Evolutionary conservation across 2,113 vertebrate genomes (phyloP), one percentile per base, ranked within the genome.

Genomic region (Halcyon senegalensis): DNA sequence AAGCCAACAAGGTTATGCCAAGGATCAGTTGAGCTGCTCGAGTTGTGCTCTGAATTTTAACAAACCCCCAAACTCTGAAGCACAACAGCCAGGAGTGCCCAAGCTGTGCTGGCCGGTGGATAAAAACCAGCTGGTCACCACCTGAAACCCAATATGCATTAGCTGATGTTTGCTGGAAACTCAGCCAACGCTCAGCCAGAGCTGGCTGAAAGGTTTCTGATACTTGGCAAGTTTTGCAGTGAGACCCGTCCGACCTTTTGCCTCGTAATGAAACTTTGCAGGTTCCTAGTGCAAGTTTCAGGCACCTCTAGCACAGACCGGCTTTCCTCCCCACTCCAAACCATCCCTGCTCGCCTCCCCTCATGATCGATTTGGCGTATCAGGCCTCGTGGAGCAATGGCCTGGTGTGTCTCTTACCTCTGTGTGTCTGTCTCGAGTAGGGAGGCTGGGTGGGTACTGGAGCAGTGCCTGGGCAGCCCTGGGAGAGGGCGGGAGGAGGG

Each of bases 341-440:
- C 33, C 17, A 0, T 12, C 60, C 72, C 76, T 55, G 13, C 58
- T 56, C 0, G 3, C 64, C 30, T 72, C 72, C 66, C 82, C 78
- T 67, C 3, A 9, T 33, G 17, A 55, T 37, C 11, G 13, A 41
- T 23, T 14, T 12, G 1, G 60, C 2, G 1, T 21, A 7, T 35
- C 75, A 7, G 1, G 51, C 43, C 74, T 68, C 31, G 2, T 1
- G 62, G 59, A 87, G 68, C 83, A 41, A 31, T 15, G 90, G 87
- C 77, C 92, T 95, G 83, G 46, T 3, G 7, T 23, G 14, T 18
- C 88, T 33, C 97, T 97, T 96, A 97, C 97, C 97, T 97, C 86
- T 9, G 59, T 56, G 23, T 8, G 67, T 17, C 62, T 1, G 70
- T 50, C 84, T 64, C 25, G 1, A 4, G 28, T 11, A n/a, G 72